Conservation (phyloP, 2,113 vertebrate genomes). For the Hylia prasina region DNA sequence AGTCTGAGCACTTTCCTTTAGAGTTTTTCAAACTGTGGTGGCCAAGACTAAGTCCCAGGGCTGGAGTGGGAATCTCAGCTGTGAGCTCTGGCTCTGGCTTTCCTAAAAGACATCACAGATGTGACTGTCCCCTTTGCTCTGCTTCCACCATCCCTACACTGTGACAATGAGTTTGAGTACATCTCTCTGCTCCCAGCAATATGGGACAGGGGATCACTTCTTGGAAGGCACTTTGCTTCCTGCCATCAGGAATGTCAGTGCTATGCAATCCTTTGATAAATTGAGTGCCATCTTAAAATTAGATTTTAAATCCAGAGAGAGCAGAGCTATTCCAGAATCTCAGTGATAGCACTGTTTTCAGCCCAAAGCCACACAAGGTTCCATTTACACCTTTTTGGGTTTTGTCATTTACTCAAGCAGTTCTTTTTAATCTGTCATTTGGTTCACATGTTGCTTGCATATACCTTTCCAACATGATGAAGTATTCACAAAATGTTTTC, state of each 20-base stretch:
- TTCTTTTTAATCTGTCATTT: background rate
- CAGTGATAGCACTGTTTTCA: background rate
- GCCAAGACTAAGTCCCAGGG: background rate
- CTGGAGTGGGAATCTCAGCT: background rate
- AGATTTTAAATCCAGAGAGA: background rate
- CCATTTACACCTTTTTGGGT: background rate
- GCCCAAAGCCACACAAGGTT: background rate
- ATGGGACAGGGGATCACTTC: background rate
- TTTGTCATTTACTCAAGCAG: background rate
- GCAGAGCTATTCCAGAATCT: background rate
- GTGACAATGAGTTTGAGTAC: background rate
- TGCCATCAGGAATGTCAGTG: background rate
- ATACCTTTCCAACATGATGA: background rate
- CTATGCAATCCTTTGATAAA: background rate
- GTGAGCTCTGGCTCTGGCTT: background rate
- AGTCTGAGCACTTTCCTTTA: background rate
- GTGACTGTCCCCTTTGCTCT: accelerated
- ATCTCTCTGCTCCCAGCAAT: background rate
- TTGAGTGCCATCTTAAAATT: background rate
- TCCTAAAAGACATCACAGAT: background rate
- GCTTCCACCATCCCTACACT: accelerated
- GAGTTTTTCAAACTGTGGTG: background rate
- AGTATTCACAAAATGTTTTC: background rate
- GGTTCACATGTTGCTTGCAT: background rate
- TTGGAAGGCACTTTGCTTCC: background rate